Evolutionary conservation across 2,888 invertebrate genomes (phyloP), one percentile per base, ranked within the genome.

Genomic region (Biston stratarius): DNA sequence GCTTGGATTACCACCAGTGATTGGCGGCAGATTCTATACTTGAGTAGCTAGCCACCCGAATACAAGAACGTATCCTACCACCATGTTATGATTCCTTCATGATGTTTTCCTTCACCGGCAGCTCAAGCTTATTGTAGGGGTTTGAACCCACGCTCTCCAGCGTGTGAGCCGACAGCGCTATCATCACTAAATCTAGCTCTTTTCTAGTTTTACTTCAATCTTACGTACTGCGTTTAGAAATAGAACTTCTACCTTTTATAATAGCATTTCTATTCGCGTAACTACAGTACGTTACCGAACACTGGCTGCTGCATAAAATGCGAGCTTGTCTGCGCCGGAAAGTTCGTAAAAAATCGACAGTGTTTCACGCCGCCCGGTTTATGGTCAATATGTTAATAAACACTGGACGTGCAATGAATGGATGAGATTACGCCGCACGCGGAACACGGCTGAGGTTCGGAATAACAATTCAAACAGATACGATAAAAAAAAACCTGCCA

Each of bases 301-400:
- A 81, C 75, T 40, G 70, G 74, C 74, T 74, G 77, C 68, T 75
- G 77, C 77, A 87, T 89, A 89, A 86, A 82, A 72, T 69, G 73
- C 71, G 85, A 89, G 88, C 80, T 38, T 8, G 84, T 85, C 87
- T 86, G 86, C 81, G 82, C 81, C 78, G 86, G 84, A 85, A 85
- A 83, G 77, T 84, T 76, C 83, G 80, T 58, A 88, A 90, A 90
- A 89, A 89, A 88, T 84, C 83, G 81, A 79, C 83, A 82, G 78
- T 83, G 83, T 84, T 85, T 85, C 84, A 83, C 85, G 84, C 83
- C 83, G 82, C 79, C 82, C 84, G 84, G 84, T 89, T 88, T 88
- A 90, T 88, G 84, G 86, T 81, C 87, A 86, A 90, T 92, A 91
- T 90, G 90, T 90, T 91, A 92, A 91, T 91, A 90, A 89, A 91